Evolutionary conservation across 2,888 invertebrate genomes (phyloP).

Genomic region (Balanococcus diminutus): DNA sequence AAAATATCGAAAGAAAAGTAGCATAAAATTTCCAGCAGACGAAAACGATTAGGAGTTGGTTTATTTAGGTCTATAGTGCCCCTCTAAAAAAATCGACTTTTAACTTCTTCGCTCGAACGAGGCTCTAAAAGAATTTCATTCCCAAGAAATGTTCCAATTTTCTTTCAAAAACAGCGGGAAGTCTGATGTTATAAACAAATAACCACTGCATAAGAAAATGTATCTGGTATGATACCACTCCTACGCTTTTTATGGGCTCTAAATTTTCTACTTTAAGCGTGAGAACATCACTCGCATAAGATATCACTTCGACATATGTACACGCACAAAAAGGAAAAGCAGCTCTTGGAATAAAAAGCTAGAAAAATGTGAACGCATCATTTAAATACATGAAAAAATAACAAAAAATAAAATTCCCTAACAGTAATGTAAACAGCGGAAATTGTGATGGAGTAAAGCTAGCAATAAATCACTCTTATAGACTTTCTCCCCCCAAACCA

Average conservation of each 20-base stretch:
- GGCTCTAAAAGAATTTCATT: not conserved
- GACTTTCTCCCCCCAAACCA: not conserved
- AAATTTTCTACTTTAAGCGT: not conserved
- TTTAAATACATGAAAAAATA: constrained; percentile 15
- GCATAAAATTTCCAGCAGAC: not conserved
- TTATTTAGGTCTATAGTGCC: not conserved
- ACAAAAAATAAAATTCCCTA: not conserved
- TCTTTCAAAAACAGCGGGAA: not conserved
- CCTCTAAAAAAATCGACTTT: not conserved
- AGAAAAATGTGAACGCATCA: not conserved
- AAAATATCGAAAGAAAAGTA: not conserved
- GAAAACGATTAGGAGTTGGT: not conserved
- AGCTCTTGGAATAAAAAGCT: not conserved
- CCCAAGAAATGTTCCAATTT: not conserved
- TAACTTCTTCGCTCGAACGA: not conserved
- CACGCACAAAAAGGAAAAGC: not conserved
- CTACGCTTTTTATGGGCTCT: not conserved
- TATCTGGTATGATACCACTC: not conserved
- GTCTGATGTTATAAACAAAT: not conserved
- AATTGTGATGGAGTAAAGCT: not conserved
- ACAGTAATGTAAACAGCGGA: constrained; percentile 30
- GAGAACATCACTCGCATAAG: not conserved
- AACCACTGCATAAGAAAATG: not conserved
- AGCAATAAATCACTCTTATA: constrained; percentile 4
- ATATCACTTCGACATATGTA: not conserved